Evolutionary conservation across 2,888 invertebrate genomes (phyloP).

Genomic region (Athalia rosae): DNA sequence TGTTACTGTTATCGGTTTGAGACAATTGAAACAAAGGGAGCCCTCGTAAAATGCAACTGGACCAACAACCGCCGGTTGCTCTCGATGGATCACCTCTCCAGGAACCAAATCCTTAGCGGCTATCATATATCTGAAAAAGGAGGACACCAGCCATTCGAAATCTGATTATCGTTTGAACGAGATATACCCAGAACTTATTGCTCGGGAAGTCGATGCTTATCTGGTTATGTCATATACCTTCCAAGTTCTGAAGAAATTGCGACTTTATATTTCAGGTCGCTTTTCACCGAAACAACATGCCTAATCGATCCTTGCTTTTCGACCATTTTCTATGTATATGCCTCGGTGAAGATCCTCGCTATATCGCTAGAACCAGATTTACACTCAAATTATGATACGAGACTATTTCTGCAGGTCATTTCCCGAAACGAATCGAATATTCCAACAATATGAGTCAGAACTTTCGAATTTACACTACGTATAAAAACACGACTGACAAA

Average conservation of each 20-base stretch:
- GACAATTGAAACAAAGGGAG: conserved; percentile 66
- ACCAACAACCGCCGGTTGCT: conserved; percentile 84
- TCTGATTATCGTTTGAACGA: conserved; percentile 17
- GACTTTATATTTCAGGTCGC: conserved; percentile 3
- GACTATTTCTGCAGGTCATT: too few species aligned
- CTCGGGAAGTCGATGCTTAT: background rate
- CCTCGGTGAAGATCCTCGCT: too few species aligned
- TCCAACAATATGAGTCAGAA: too few species aligned
- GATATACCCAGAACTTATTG: background rate
- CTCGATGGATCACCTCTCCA: conserved; percentile 84
- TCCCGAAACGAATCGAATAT: too few species aligned
- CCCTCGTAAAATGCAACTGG: conserved; percentile 72
- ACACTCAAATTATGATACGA: too few species aligned
- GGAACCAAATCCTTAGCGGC: conserved; percentile 80
- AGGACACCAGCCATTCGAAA: background rate
- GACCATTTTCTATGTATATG: conserved; percentile 1
- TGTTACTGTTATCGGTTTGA: conserved; percentile 55
- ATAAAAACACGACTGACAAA: too few species aligned
- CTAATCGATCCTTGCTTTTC: background rate
- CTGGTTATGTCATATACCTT: conserved; percentile 48
- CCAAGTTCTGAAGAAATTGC: conserved; percentile 47
- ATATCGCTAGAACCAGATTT: too few species aligned
- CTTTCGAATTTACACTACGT: too few species aligned
- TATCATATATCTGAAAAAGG: conserved; percentile 78
- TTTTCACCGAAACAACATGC: background rate